Conservation (phyloP, 2,113 vertebrate species). For the Istiophorus platypterus region DNA sequence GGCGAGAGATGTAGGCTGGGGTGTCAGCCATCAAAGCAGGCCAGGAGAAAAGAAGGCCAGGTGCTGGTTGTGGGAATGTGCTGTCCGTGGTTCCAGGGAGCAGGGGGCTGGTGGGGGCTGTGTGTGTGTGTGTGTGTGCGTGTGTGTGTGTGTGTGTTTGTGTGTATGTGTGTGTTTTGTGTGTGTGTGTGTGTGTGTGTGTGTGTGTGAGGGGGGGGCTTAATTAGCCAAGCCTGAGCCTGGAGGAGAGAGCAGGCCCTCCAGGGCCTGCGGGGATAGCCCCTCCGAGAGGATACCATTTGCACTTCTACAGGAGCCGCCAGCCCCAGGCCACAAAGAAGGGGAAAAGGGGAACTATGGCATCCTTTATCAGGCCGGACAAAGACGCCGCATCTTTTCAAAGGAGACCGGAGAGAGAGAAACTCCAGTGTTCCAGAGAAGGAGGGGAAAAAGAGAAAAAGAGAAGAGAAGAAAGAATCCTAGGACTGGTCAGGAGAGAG, state of each 20-base stretch:
- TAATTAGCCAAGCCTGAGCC: conserved; percentile 85
- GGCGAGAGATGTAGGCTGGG: conserved; percentile 77
- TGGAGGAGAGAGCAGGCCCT: conserved; percentile 82
- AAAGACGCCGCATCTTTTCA: conserved; percentile 87
- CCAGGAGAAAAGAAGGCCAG: conserved; percentile 86
- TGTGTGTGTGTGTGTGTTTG: not conserved
- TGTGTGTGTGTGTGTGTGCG: too few relatives aligned
- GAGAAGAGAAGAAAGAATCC: conserved; percentile 72
- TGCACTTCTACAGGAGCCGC: conserved; percentile 88
- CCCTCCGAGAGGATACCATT: conserved; percentile 85
- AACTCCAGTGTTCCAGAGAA: conserved; percentile 78
- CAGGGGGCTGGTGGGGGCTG: conserved; percentile 59
- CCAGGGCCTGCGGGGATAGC: conserved; percentile 81
- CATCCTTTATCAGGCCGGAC: conserved; percentile 86
- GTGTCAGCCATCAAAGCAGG: conserved; percentile 87
- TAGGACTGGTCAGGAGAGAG: conserved; percentile 67
- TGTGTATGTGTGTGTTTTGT: not conserved
- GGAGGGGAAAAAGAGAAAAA: conserved; percentile 72
- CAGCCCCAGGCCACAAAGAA: conserved; percentile 81
- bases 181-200: not conserved
- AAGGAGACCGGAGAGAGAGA: conserved; percentile 83
- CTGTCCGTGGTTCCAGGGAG: conserved; percentile 76
- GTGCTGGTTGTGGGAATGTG: conserved; percentile 85
- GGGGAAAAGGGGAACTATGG: conserved; percentile 88
- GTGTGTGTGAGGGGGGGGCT: conserved; percentile 39